Evolutionary conservation across 2,797 vertebrate species (phyloP), one percentile per base, ranked within the genome.

Genomic region (Toxotes lorentzi): DNA sequence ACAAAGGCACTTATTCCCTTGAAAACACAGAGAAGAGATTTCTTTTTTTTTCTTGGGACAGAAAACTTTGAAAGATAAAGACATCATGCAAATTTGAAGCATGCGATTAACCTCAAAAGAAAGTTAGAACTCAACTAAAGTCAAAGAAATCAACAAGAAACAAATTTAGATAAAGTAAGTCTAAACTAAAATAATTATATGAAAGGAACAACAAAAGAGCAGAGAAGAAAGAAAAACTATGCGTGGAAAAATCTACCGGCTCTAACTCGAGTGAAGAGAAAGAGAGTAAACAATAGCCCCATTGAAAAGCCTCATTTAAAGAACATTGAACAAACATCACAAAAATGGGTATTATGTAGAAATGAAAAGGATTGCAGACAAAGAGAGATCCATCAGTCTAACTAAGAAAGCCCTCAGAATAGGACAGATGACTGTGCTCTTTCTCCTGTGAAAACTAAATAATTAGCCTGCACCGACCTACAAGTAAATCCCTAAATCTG

Each of bases 401-500:
- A 93, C 95, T 95, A 96, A 93, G 86, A 93, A 94, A 95, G 92
- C 81, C 88, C 93, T 97, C 94, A 96, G 96, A 96, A 96, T 94
- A 91, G 91, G 96, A 96, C 97, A 97, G 96, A 93, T 92, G 94
- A 95, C 94, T 95, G 94, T 94, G 95, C 95, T 95, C 92, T 92
- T 93, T 96, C 95, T 96, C 97, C 96, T 96, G 95, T 91, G 41
- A 95, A 93, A 97, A 97, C 96, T 95, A 93, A 95, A 95, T 95
- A 96, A 96, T 95, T 94, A 95, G 91, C 91, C 96, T 97, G 89
- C 92, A 95, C 96, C 97, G 96, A 96, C 97, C 97, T 96, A 97
- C 96, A 98, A 88, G 95, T 94, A 97, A 96, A 97, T 94, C 97
- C 97, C 98, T 99, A 91, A 96, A 96, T 97, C 97, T 98, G 97